Percentiles rank a stretch among this genome's conserved stretches.
Evolutionary conservation across 2,797 vertebrate species (phyloP).

Genomic region (Podarcis siculus): DNA sequence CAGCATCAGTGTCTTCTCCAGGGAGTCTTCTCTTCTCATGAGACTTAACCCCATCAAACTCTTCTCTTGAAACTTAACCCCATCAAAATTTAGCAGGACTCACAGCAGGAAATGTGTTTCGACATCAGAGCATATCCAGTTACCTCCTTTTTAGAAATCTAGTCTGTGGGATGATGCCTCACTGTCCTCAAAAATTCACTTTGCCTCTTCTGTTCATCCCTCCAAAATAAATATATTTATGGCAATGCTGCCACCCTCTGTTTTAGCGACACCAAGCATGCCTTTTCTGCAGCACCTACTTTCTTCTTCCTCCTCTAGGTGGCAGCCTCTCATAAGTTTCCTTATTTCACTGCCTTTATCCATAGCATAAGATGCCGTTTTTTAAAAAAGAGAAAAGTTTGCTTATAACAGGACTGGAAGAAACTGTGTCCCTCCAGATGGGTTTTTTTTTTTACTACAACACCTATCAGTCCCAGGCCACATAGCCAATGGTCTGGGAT

Average conservation of each 20-base stretch:
- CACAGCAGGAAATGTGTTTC: not conserved
- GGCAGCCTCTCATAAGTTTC: not conserved
- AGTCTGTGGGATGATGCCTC: not conserved
- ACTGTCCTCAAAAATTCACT: too few species aligned
- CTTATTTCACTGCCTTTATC: not conserved
- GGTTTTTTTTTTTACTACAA: too few species aligned
- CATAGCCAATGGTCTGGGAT: too few species aligned
- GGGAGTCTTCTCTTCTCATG: too few species aligned
- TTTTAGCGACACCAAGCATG: not conserved
- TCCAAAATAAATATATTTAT: not conserved
- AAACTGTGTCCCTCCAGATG: too few species aligned
- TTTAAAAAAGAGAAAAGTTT: too few species aligned
- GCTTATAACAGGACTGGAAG: too few species aligned
- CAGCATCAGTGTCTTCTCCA: too few species aligned
- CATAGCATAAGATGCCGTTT: too few species aligned
- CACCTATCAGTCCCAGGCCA: too few species aligned
- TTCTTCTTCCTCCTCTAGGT: not conserved
- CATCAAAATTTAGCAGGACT: not conserved
- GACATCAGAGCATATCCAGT: not conserved
- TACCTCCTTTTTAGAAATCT: not conserved
- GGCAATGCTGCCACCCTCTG: not conserved
- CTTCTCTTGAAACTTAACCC: not conserved
- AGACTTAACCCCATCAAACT: fast-evolving
- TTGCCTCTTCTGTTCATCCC: not conserved
- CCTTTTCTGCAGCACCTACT: not conserved